phyloP scores from a whole-genome alignment of 2,888 invertebrate species.

The Parnassius smintheus region DNA sequence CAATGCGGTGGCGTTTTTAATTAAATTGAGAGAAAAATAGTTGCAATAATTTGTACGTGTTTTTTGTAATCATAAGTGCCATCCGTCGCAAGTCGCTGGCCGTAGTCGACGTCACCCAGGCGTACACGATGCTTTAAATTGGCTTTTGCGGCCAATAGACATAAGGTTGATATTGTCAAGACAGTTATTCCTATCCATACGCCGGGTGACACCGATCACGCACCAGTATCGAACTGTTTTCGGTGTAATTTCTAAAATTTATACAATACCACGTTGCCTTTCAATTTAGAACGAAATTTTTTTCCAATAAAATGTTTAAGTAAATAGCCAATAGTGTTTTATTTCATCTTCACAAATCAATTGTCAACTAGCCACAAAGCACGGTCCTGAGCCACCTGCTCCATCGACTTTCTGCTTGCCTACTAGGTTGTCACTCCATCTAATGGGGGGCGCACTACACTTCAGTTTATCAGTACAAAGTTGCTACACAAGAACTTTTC shows the following conservation, averaged over 20 bases:
- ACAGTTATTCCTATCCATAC: conserved; percentile 9
- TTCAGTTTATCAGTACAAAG: too few species aligned
- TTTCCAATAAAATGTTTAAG: conserved; percentile 79
- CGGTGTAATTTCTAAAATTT: conserved; percentile 67
- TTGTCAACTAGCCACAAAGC: too few species aligned
- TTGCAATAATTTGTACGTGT: conserved; percentile 54
- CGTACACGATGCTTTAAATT: too few species aligned
- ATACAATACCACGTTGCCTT: conserved; percentile 81
- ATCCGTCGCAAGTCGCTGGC: conserved; percentile 52
- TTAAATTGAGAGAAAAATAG: conserved; percentile 49
- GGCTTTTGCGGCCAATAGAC: too few species aligned
- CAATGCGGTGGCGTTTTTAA: conserved; percentile 66
- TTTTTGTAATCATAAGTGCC: conserved; percentile 64
- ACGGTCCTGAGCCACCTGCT: too few species aligned
- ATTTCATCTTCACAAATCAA: conserved; percentile 36
- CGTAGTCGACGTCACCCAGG: not conserved
- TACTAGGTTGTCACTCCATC: too few species aligned
- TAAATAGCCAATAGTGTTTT: conserved; percentile 60
- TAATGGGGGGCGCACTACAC: too few species aligned
- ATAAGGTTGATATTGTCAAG: too few species aligned
- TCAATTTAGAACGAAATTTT: conserved; percentile 78
- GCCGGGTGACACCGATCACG: conserved; percentile 31
- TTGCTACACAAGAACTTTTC: too few species aligned
- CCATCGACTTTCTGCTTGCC: too few species aligned
- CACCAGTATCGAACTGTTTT: conserved; percentile 47